Base-by-base conservation (phyloP, 2,113 vertebrate genomes). In the Vidua chalybeata region DNA sequence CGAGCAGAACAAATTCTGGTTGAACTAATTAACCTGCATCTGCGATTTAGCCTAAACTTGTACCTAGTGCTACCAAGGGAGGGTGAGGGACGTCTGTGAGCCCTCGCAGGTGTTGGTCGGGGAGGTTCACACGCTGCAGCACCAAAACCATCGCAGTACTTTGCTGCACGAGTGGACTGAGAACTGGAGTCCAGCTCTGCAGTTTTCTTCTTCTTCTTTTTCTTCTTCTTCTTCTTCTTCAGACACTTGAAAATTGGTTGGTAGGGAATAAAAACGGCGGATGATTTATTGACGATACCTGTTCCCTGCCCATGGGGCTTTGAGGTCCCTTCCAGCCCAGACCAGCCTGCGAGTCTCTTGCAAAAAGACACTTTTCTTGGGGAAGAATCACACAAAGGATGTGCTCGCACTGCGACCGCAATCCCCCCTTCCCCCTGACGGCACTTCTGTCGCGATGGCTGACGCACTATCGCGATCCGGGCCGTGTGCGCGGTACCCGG, bases 371-470 rank as follows among this genome's bases (percentile, higher is more conserved):
- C 92, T 90, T 90, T 85, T 45, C 94, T 71, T 6, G 51, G 39
- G 45, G 8, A 74, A n/a, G 88, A 51, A 68, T 41, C 41, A 86
- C 95, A 96, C 92, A 96, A 96, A 96, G 95, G 94, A 83, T 80
- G n/a, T 45, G 80, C 89, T 41, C 89, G 49, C 95, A 67, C 23
- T 6, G 74, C 83, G 27, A 83, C 49, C 52, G 83, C 89, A 54
- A 13, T 3, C 20, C 14, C 58, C 63, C 17, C 26, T n/a, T 43
- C 54, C 59, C 41, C 48, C 58, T 13, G 62, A 24, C 58, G 67
- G 84, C 81, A 24, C 20, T 64, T 10, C 6, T 69, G 77, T 96
- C 93, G 80, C 81, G 88, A 89, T 55, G 14, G 24, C 55, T 51
- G 88, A 27, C 63, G 59, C 59, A 0, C 35, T 75, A 61, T 94